phyloP scores from a whole-genome alignment of 1,140 invertebrate species.

The Sinonovacula constricta region DNA sequence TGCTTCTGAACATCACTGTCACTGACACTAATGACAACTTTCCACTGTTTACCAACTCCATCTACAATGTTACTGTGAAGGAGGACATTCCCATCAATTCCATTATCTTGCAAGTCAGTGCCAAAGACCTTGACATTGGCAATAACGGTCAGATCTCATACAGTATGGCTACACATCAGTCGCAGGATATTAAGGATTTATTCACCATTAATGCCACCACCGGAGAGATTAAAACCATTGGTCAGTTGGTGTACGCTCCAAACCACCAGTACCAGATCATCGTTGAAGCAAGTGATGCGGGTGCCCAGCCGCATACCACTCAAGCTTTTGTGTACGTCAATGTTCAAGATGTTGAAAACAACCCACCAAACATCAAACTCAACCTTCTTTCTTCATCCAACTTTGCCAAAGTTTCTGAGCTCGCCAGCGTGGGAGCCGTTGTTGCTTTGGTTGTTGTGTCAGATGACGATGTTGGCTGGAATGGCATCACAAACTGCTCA shows the following conservation, averaged over 20 bases:
- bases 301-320: constrained; percentile 29
- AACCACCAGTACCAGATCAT: constrained; percentile 40
- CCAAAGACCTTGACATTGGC: constrained; percentile 58
- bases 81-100: constrained; percentile 45
- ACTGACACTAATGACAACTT: constrained; percentile 95
- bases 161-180: constrained; percentile 38
- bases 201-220: constrained; percentile 35
- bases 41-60: constrained; percentile 93
- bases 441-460: constrained; percentile 36
- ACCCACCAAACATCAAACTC: constrained; percentile 42
- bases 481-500: constrained; percentile 45
- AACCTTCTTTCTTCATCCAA: constrained; percentile 38
- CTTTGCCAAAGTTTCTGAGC: constrained; percentile 45
- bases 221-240: constrained; percentile 44
- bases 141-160: constrained; percentile 54
- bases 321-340: constrained; percentile 46
- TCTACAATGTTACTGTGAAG: constrained; percentile 49
- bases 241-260: constrained; percentile 35
- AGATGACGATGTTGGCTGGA: constrained; percentile 44
- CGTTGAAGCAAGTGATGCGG: constrained; percentile 49
- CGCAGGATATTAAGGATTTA: constrained; percentile 23
- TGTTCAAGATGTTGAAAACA: constrained; percentile 48
- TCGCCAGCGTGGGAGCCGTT: constrained; percentile 35
- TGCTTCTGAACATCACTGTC: constrained; percentile 87
- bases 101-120: constrained; percentile 53